Evolutionary conservation across 2,888 invertebrate species (phyloP).

Genomic region (Tiliacea citrago): DNA sequence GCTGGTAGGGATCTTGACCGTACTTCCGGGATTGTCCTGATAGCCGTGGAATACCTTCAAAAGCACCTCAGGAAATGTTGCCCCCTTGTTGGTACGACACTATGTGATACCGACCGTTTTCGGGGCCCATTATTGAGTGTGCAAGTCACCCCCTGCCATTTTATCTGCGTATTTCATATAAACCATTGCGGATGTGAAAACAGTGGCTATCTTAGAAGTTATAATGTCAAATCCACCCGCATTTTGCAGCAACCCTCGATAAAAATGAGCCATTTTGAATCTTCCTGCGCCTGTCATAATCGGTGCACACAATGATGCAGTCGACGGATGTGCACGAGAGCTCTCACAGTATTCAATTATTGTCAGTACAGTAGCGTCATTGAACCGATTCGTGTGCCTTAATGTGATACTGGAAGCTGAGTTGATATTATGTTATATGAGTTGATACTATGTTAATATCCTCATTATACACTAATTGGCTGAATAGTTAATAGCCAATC

Average conservation of each 20-base stretch:
- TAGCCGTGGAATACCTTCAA: too few species aligned
- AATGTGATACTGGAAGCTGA: neutral
- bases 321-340: conserved; percentile 20
- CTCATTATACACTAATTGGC: conserved; percentile 6
- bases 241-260: conserved; percentile 10
- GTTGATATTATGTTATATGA: too few species aligned
- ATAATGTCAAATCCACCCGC: neutral
- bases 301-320: conserved; percentile 9
- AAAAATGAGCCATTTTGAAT: conserved; percentile 1
- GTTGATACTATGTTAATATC: too few species aligned
- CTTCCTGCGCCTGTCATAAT: neutral
- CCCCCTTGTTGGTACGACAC: too few species aligned
- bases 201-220: neutral
- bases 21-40: too few species aligned
- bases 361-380: conserved; percentile 4
- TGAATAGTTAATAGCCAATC: neutral
- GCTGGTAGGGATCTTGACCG: too few species aligned
- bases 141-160: too few species aligned
- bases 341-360: conserved; percentile 27
- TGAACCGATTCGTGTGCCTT: conserved; percentile 6
- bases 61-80: too few species aligned
- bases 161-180: too few species aligned
- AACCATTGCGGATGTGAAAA: too few species aligned
- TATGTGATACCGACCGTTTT: too few species aligned
- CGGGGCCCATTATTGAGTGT: too few species aligned